Conservation (phyloP, 2,797 vertebrate species). For the Enteromius afrohamiltoni region DNA sequence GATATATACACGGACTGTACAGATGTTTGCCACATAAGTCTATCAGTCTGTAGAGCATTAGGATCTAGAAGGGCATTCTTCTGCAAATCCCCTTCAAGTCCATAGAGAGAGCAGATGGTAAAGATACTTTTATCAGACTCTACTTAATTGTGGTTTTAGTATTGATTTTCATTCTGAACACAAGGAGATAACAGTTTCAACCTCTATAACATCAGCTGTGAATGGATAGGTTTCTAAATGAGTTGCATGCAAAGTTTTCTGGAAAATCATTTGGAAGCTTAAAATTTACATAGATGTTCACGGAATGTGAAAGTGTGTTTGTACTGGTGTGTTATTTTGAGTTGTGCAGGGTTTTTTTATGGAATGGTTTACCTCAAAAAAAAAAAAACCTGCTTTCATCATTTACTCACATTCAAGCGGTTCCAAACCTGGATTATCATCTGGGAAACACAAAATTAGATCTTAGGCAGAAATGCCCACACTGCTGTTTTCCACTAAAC, state of each 20-base stretch:
- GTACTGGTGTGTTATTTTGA: background rate
- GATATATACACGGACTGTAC: background rate
- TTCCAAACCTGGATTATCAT: background rate
- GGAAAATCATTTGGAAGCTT: background rate
- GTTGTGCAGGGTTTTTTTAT: background rate
- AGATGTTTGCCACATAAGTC: background rate
- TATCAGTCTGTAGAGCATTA: slow-evolving; percentile 2
- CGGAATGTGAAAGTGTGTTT: background rate
- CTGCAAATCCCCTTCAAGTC: slow-evolving; percentile 15
- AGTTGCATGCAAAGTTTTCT: slow-evolving; percentile 3
- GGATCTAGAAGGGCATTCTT: slow-evolving; percentile 5
- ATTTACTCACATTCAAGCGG: background rate
- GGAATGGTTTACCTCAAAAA: background rate
- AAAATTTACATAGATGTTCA: background rate
- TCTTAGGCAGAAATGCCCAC: background rate
- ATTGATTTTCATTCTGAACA: slow-evolving; percentile 20
- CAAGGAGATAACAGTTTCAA: background rate
- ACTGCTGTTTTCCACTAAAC: background rate
- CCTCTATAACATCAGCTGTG: background rate
- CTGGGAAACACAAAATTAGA: background rate
- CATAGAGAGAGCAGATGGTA: slow-evolving; percentile 26
- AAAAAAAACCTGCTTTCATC: background rate
- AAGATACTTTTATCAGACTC: slow-evolving; percentile 19
- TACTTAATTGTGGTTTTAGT: slow-evolving; percentile 14
- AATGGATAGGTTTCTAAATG: background rate